Base-by-base conservation (phyloP, 2,888 invertebrate species). In the Ichneumon xanthorius region DNA sequence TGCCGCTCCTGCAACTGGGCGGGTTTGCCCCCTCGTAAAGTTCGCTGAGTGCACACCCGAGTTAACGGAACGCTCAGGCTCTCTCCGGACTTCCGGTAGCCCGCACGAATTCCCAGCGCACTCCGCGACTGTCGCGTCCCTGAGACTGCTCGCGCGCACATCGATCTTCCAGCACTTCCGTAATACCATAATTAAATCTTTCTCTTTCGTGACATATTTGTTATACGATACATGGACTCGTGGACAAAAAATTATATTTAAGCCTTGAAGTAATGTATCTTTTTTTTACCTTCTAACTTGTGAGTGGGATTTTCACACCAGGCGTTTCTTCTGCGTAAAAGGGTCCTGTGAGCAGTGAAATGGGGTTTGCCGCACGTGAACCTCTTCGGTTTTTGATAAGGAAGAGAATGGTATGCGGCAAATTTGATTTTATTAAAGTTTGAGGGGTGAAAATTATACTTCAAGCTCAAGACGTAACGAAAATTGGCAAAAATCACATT, bases 11-110 rank as follows among this genome's bases (percentile, higher is more conserved):
- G 11, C 26, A 14, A 58, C 22, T 26, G 58, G 45, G 70, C 67
- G 55, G 63, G 79, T 78, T 78, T 82, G 67, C 19, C 71, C 83
- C 73, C 73, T 79, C 83, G 71, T 79, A 79, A 83, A 79, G 79
- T 83, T 79, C 61, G 48, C 77, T 78, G 82, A 82, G 82, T 82
- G 82, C 77, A 77, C 82, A 82, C 77, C 65, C 77, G 71, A 82
- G 82, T 82, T 82, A 77, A 72, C 77, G 77, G 71, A 72, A 78
- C 71, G 77, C 76, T 82, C 82, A 65, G 55, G 82, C 58, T 58
- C 84, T 84, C 68, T 80, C 80, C 80, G 76, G 80, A 80, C 84
- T 80, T 80, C 72, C 79, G 77, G 80, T 72, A 84, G 71, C 77
- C 67, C 76, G 76, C 67, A 58, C 84, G 80, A 84, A 80, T 80